These are phyloP conservation scores for Netelia inedita DNA, from an alignment of 2,888 invertebrate genomes.

Conservation along the genomic window DNA sequence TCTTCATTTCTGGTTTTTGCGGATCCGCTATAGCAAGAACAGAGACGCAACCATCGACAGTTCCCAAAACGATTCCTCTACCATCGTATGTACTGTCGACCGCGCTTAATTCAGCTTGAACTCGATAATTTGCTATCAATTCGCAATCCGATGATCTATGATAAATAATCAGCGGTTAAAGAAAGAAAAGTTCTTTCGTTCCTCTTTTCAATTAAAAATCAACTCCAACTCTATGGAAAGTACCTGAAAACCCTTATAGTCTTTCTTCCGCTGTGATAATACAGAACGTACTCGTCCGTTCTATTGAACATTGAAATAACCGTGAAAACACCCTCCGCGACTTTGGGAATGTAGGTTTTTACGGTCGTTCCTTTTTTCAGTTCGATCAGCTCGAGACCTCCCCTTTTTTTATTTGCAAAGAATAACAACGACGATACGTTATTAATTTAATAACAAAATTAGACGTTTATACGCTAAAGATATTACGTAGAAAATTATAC, in stretches of 20 bases:
- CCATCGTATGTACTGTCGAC: slow-evolving; percentile 95
- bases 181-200: neutral
- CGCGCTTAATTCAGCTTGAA: slow-evolving; percentile 95
- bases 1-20: slow-evolving; percentile 88
- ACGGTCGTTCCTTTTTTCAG: slow-evolving; percentile 95
- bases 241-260: slow-evolving; percentile 96
- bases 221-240: neutral
- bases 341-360: slow-evolving; percentile 95
- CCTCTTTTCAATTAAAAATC: slow-evolving; percentile 10
- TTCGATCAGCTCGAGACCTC: slow-evolving; percentile 97
- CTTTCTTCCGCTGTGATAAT: slow-evolving; percentile 98
- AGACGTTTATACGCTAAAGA: no score
- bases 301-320: slow-evolving; percentile 97
- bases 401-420: slow-evolving; percentile 86
- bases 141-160: slow-evolving; percentile 94
- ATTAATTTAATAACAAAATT: neutral
- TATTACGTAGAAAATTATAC: no score
- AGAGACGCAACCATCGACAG: slow-evolving; percentile 97
- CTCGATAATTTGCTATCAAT: slow-evolving; percentile 96
- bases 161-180: slow-evolving; percentile 37
- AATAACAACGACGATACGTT: slow-evolving; percentile 9
- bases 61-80: slow-evolving; percentile 93
- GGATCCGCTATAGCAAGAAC: slow-evolving; percentile 94
- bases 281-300: slow-evolving; percentile 97
- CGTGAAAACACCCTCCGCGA: slow-evolving; percentile 98